Evolutionary conservation across 2,113 vertebrate genomes (phyloP), one percentile per base, ranked within the genome.

Genomic region (Anas platyrhynchos): DNA sequence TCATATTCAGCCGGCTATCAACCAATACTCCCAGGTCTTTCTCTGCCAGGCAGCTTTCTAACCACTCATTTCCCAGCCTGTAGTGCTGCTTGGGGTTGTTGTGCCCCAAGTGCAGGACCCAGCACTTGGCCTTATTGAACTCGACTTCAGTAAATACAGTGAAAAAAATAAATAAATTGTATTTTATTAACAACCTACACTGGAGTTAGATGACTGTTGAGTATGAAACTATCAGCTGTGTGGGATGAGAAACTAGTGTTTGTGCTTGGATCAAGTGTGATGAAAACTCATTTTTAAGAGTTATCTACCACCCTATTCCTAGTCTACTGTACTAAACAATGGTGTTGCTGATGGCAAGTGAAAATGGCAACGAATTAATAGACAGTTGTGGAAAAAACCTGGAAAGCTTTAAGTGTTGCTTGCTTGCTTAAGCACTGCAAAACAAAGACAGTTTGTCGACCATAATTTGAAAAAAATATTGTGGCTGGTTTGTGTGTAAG

Each of bases 391-490:
- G 72, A 79, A 91, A 96, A 38, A 84, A 83, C 62, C 59, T 92
- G 72, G 89, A 96, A 97, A 96, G 90, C 72, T 89, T 11, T 29
- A 52, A 87, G 13, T 89, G 91, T 94, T 94, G 3, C 58, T 94
- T 83, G 56, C 83, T 91, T 91, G 65, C 58, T 91, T 74, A 88
- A 89, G 86, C 2, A 5, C 25, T 86, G 43, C 7, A 78, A 94
- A 94, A 95, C 81, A 96, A 91, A 96, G 88, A 81, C 77, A 63
- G 81, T 79, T 81, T 92, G 65, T 92, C 0, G 3, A 77, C 43
- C 8, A 31, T 62, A 87, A 90, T 89, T 92, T 97, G 79, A 85
- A 93, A 95, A 95, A 95, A 94, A 90, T 62, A 86, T 88, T 96
- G 73, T 84, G 87, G 59, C 91, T 96, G 74, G 17, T 96, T 75